Conservation (phyloP, 1,140 invertebrate genomes). For the Drosophila littoralis region DNA sequence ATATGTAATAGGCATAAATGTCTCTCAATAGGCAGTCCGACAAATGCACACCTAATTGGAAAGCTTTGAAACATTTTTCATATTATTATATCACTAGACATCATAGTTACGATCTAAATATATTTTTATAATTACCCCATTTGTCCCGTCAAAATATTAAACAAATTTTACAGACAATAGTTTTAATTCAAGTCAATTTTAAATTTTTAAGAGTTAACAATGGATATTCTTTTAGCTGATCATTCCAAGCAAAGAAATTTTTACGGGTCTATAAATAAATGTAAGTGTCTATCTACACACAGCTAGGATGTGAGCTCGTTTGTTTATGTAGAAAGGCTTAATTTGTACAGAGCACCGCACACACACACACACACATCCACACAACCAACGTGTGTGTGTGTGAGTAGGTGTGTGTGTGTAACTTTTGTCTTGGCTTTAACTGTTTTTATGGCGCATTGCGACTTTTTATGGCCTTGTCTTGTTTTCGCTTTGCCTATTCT, state of each 20-base stretch:
- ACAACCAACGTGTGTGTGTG: slow-evolving; percentile 18
- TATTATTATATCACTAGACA: no score
- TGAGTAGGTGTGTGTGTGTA: slow-evolving; percentile 37
- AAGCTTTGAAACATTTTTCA: no score
- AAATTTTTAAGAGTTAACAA: background rate
- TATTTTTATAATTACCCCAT: no score
- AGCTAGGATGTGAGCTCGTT: slow-evolving; percentile 72
- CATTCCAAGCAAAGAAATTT: background rate
- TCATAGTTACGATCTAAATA: no score
- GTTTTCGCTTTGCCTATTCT: slow-evolving; percentile 73
- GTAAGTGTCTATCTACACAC: slow-evolving; percentile 43
- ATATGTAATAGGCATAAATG: no score
- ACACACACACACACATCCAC: slow-evolving; percentile 33
- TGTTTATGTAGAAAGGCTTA: slow-evolving; percentile 81
- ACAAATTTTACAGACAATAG: no score
- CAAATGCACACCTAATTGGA: no score
- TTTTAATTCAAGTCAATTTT: no score
- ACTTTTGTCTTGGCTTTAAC: slow-evolving; percentile 82
- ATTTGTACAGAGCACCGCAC: slow-evolving; percentile 62
- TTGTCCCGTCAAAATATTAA: no score
- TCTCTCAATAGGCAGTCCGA: no score
- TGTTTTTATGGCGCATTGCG: slow-evolving; percentile 82
- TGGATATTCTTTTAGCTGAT: slow-evolving; percentile 14
- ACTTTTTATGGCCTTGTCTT: slow-evolving; percentile 81
- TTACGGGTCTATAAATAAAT: slow-evolving; percentile 41